Conservation (phyloP, 2,888 invertebrate species). For the Lypha dubia region DNA sequence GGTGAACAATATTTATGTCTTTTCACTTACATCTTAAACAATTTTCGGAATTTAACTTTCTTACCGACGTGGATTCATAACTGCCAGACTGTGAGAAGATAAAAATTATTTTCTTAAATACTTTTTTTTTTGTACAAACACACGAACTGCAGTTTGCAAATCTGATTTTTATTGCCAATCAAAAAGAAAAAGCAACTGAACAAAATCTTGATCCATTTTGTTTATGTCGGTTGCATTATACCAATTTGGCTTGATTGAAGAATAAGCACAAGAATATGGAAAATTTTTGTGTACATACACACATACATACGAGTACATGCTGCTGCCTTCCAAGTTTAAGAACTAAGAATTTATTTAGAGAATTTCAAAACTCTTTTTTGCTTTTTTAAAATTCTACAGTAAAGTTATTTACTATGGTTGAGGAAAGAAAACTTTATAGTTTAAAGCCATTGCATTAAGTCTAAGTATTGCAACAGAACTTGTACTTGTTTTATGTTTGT, state of each 20-base stretch:
- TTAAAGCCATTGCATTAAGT: background rate
- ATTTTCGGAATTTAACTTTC: no score
- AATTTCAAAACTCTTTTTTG: background rate
- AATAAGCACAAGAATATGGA: background rate
- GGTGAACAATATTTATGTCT: no score
- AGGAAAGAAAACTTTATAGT: background rate
- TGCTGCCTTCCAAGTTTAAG: background rate
- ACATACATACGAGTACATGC: background rate
- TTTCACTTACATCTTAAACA: no score
- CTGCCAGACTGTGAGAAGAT: no score
- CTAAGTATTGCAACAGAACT: background rate
- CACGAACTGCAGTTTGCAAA: no score
- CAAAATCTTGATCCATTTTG: constrained; percentile 1
- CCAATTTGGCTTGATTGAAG: background rate
- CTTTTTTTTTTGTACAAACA: no score
- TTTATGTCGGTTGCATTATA: background rate
- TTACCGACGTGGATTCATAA: no score
- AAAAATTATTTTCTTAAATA: no score
- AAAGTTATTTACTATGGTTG: constrained; percentile 13
- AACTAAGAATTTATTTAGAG: constrained; percentile 4
- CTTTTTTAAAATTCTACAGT: background rate
- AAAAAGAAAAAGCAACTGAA: no score
- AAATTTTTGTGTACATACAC: background rate
- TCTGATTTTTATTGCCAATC: background rate
- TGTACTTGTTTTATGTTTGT: background rate